Evolutionary conservation across 2,888 invertebrate species (phyloP), one percentile per base, ranked within the genome.

Genomic region (Melanargia galathea): DNA sequence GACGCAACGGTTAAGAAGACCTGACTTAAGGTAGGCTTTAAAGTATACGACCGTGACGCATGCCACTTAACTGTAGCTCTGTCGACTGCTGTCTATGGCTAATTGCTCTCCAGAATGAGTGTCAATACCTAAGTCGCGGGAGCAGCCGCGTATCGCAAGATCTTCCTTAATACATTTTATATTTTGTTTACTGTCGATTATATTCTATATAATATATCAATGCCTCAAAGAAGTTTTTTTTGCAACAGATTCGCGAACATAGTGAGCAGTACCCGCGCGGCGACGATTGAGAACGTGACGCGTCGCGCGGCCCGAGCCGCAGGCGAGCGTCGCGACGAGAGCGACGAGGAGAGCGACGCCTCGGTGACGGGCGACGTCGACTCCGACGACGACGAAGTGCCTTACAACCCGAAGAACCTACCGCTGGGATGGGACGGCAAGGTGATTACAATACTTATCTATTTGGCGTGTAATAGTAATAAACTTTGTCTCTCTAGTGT

Each of bases 391-490:
- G 97, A 97, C 79, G 98, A 98, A 79, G 97, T 99, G 35, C 99
- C 99, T 0, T 99, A 99, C 85, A 99, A 99, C 92, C 99, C 99
- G 0, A 99, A 99, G 90, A 99, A 99, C 90, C 90, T 99, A 62
- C 99, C 99, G 0, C 94, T 99, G 0, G 99, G 99, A 0, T 99
- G 99, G 99, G 99, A 99, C 87, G 99, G 99, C 61, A 99, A 99
- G 92, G 95, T 95, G 78, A 60, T 62, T 33, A 18, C 10, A n/a
- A n/a, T n/a, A 2, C 1, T 48, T n/a, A 48, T 13, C 24, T n/a
- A 5, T 24, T 24, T 11, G 18, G 30, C 8, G 6, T 30, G 8
- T 30, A n/a, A n/a, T n/a, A n/a, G n/a, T n/a, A n/a, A n/a, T n/a
- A n/a, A n/a, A n/a, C n/a, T n/a, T n/a, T n/a, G n/a, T n/a, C n/a